Conservation (phyloP, 2,113 vertebrate species). For the Salvator merianae region DNA sequence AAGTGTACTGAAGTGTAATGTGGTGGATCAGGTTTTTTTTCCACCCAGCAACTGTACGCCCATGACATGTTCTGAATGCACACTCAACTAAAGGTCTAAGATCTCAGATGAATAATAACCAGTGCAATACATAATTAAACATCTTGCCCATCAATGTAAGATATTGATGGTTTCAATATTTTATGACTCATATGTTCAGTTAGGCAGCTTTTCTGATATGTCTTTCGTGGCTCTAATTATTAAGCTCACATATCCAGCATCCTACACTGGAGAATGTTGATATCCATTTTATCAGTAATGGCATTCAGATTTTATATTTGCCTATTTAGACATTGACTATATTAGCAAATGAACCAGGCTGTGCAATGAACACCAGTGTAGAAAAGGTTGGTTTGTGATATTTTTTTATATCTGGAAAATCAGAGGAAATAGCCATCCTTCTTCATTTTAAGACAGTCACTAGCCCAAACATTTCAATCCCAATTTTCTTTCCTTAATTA, state of each 20-base stretch:
- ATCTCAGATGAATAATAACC: conserved; percentile 71
- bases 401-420: neutral
- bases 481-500: too few relatives aligned
- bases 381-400: neutral
- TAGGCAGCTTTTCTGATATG: conserved; percentile 48
- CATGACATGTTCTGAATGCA: conserved; percentile 61
- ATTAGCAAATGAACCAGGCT: neutral
- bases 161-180: conserved; percentile 75
- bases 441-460: neutral
- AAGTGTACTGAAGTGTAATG: conserved; percentile 7
- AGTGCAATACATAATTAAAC: conserved; percentile 73
- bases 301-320: conserved; percentile 50
- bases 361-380: neutral
- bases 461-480: too few relatives aligned
- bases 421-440: neutral
- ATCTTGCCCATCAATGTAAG: conserved; percentile 64
- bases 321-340: conserved; percentile 15
- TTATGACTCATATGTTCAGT: conserved; percentile 70
- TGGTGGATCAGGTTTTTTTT: conserved; percentile 42
- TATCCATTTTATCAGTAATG: conserved; percentile 37
- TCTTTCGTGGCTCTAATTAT: conserved; percentile 54
- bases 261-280: conserved; percentile 50
- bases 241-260: conserved; percentile 55
- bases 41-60: conserved; percentile 48
- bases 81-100: conserved; percentile 67